Base-by-base conservation (phyloP, 2,888 invertebrate genomes). In the Aquatica leii region DNA sequence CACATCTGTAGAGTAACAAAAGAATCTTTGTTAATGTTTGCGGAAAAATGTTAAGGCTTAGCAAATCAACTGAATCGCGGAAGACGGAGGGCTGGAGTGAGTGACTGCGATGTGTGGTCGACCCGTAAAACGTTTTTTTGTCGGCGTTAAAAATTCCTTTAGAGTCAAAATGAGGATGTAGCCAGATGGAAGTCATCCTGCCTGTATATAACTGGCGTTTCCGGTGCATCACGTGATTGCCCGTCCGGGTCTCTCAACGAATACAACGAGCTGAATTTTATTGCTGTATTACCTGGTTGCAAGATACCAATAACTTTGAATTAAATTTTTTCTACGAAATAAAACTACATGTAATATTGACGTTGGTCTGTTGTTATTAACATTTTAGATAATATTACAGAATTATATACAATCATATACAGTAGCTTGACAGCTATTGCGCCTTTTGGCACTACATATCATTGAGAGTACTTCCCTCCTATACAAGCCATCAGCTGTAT, bases 121-220 rank as follows among this genome's bases (percentile, higher is more conserved):
- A 65, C 51, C 55, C 57, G 59, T 65, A 62, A 41, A 62, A 58
- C 59, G 58, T 52, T 76, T 77, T n/a, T 77, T 74, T 75, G 74
- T 73, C 74, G 75, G 76, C 77, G 43, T 75, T 37, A 71, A 77
- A 78, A 77, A 77, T 79, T 78, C 78, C 75, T 78, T 78, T 72
- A 70, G 73, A 74, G 70, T 73, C 74, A 74, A 76, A 78, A 78
- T 78, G 77, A 78, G 80, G 78, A 80, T 80, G 78, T 78, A 75
- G 74, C 77, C 79, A 80, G 78, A 80, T 80, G 80, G 79, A 80
- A 80, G 78, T 78, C 80, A 79, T 80, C 80, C 79, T 78, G 78
- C 74, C 76, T 74, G 74, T 76, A 73, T 85, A 85, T 86, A 86
- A 86, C 85, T 84, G 83, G 84, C 84, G 85, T 84, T 80, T 83